Percentiles rank a stretch among this genome's conserved stretches.
Evolutionary conservation across 2,113 vertebrate species (phyloP).

Genomic region (Pseudorectes ferrugineus): DNA sequence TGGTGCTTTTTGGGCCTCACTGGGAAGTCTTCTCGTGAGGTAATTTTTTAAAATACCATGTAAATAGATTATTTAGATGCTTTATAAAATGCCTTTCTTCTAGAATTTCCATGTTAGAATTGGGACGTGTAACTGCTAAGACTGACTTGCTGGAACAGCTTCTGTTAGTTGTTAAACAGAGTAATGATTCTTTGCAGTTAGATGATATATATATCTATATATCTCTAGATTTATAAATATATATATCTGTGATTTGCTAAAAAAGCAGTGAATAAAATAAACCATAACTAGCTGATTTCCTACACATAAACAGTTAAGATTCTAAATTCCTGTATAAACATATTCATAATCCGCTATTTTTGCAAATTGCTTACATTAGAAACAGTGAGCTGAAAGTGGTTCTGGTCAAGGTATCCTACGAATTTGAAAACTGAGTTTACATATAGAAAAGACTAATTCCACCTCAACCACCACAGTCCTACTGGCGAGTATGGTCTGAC

Average conservation of each 20-base stretch:
- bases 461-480: neutral
- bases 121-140: neutral
- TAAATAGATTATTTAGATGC: neutral
- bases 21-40: neutral
- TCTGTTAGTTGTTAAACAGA: neutral
- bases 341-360: neutral
- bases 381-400: neutral
- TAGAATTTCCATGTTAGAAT: neutral
- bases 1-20: neutral
- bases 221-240: neutral
- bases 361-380: neutral
- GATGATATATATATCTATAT: neutral
- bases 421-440: neutral
- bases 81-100: neutral
- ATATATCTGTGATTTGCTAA: neutral
- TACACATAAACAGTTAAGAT: neutral
- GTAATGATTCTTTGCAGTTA: neutral
- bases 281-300: neutral
- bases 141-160: neutral
- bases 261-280: neutral
- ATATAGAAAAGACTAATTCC: neutral
- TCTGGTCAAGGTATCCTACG: neutral
- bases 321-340: neutral
- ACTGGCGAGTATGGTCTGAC: neutral
- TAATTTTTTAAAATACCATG: neutral